Evolutionary conservation across 64 coral and sea anemone genomes (phyloP), one percentile per base, ranked within the genome.

Genomic region (Pocillopora damicornis): DNA sequence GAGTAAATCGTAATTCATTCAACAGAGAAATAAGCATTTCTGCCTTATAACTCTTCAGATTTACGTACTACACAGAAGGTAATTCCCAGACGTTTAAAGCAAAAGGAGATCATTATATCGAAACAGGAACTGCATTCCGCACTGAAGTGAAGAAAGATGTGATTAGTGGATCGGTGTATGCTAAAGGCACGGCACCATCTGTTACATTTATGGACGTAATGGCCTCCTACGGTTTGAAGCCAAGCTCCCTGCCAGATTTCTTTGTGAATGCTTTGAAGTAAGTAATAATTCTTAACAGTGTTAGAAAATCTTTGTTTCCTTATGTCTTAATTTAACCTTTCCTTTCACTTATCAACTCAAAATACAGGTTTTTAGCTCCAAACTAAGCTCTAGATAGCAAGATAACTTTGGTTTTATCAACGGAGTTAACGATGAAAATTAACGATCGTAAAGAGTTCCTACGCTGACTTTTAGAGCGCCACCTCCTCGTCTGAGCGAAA

Each of bases 81-180:
- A 97, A 97, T 60, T 79, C 82, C 10, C 91, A 93, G 91, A 97
- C 94, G 0, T 97, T 97, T 58, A 97, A 97, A 78, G 94, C 94
- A 20, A 97, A 92, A 30, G 94, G 94, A 4, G 77, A 93, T 22
- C 87, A 97, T 83, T 80, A 87, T n/a, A 89, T 90, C 18, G 79
- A 90, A 23, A 36, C 91, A 37, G 88, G 73, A 13, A 88, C 88
- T 38, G 45, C 82, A 36, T 97, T 97, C 36, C 86, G 93, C 15
- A 93, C 94, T 2, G 92, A 89, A 15, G 87, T 97, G 0, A 90
- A 97, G 61, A 97, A 90, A 34, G 94, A 97, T 45, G 91, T 93
- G 1, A 59, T 73, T 2, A 88, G 88, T 75, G 87, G 66, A 1
- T 56, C 59, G 9, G 91, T 78, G 9, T 87, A 97, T 58, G 94